These are phyloP conservation scores for Arctopsyche grandis DNA, from an alignment of 1,140 invertebrate species.

Conservation along the genomic window DNA sequence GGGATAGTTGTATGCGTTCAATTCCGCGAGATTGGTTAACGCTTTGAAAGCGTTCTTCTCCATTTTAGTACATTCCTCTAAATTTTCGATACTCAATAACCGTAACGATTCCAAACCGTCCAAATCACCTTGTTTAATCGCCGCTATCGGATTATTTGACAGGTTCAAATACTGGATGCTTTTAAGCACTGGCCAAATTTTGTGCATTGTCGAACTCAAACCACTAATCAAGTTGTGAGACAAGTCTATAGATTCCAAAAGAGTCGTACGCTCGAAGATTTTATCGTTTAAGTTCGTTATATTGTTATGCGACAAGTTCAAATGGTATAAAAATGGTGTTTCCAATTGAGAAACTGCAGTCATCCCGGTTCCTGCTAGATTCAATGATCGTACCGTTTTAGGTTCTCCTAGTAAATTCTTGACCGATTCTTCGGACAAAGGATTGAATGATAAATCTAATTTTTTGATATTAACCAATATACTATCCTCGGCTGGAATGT, in stretches of 20 bases:
- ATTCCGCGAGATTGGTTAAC: constrained; percentile 73
- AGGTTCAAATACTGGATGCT: constrained; percentile 78
- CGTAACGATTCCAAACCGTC: constrained; percentile 73
- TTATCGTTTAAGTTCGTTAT: constrained; percentile 73
- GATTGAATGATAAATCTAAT: constrained; percentile 88
- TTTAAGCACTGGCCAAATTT: constrained; percentile 74
- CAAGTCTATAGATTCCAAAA: constrained; percentile 81
- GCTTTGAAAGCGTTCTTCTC: constrained; percentile 85
- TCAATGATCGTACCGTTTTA: constrained; percentile 84
- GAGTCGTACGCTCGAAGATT: constrained; percentile 79
- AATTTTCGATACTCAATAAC: constrained; percentile 73
- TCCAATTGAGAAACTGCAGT: constrained; percentile 76
- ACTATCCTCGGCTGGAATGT: constrained; percentile 84
- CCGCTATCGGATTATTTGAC: constrained; percentile 79
- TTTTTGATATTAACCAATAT: constrained; percentile 89
- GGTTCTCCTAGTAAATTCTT: constrained; percentile 84
- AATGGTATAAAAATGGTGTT: constrained; percentile 83
- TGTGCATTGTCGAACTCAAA: constrained; percentile 67
- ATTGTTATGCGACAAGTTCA: constrained; percentile 86
- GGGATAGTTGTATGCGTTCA: constrained; percentile 80
- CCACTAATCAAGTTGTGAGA: constrained; percentile 78
- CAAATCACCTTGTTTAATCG: constrained; percentile 79
- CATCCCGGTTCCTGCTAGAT: constrained; percentile 83
- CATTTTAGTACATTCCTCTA: constrained; percentile 77
- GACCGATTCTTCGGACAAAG: constrained; percentile 77